Evolutionary conservation across 2,888 invertebrate species (phyloP).

Genomic region (Hypomecis atomaria): DNA sequence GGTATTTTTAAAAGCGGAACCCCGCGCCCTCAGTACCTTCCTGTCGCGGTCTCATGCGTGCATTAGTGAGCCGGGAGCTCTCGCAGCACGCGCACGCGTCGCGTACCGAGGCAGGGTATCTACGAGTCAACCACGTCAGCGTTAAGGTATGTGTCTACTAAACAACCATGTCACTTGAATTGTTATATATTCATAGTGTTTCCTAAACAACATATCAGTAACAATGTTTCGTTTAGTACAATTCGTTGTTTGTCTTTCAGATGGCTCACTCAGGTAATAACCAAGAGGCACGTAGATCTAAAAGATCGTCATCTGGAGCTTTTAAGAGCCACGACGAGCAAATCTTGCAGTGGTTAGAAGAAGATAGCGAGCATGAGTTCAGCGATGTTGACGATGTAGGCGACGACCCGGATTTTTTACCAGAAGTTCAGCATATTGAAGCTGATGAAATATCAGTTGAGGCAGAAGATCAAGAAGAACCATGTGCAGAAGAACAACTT

Average conservation of each 20-base stretch:
- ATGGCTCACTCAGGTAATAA: slow-evolving; percentile 1
- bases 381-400: too few species aligned
- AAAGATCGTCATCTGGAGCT: slow-evolving; percentile 2
- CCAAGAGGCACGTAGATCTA: background rate
- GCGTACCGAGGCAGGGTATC: too few species aligned
- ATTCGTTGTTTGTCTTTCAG: background rate
- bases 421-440: slow-evolving; percentile 28
- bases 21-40: slow-evolving; percentile 2
- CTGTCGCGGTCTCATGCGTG: background rate
- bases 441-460: slow-evolving; percentile 25
- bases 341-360: background rate
- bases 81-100: too few species aligned
- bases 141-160: too few species aligned
- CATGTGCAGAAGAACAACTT: slow-evolving; percentile 15
- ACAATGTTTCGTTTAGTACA: background rate
- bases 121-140: too few species aligned
- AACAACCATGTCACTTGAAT: too few species aligned
- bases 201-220: slow-evolving; percentile 5
- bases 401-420: slow-evolving; percentile 29
- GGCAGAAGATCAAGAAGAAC: slow-evolving; percentile 4
- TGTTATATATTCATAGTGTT: too few species aligned
- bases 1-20: too few species aligned
- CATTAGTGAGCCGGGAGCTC: background rate
- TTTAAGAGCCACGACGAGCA: background rate
- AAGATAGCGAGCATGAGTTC: slow-evolving; percentile 5